Evolutionary conservation across 2,888 invertebrate genomes (phyloP).

Genomic region (Suillia variegata): DNA sequence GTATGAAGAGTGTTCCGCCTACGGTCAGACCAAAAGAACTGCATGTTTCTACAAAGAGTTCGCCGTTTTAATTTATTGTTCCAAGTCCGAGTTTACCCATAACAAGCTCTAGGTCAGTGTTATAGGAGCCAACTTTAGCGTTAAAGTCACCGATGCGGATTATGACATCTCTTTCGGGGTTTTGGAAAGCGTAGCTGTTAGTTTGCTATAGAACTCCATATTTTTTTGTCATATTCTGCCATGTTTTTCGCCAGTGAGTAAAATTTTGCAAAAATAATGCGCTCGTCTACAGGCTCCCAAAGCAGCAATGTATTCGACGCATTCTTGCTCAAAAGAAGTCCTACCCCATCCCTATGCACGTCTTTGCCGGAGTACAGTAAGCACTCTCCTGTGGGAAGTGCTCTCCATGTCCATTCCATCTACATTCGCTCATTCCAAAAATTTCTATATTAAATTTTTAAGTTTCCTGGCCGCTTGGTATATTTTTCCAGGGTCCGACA

Average conservation of each 20-base stretch:
- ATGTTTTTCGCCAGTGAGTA: neutral
- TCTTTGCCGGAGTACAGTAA: conserved; percentile 14
- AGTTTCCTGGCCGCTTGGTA: neutral
- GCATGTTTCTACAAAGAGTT: conserved; percentile 6
- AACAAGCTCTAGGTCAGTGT: neutral
- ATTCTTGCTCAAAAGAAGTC: conserved; percentile 3
- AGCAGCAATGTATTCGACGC: neutral
- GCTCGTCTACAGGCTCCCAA: neutral
- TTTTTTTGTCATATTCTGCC: neutral
- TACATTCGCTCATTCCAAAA: neutral
- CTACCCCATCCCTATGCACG: conserved; percentile 2
- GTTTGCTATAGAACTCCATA: neutral
- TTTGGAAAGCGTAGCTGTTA: neutral
- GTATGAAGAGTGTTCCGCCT: conserved; percentile 4
- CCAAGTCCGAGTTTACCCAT: conserved; percentile 7
- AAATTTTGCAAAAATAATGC: conserved; percentile 1
- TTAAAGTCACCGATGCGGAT: conserved; percentile 9
- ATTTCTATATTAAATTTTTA: conserved; percentile 1
- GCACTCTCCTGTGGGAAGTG: neutral
- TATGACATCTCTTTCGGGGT: conserved; percentile 4
- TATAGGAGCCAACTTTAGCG: conserved; percentile 8
- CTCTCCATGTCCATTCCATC: conserved; percentile 10
- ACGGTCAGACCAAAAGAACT: neutral
- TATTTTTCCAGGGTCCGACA: neutral
- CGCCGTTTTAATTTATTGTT: conserved; percentile 1